These are phyloP conservation scores for Cheilinus undulatus DNA, from an alignment of 2,113 vertebrate genomes.

Conservation along the genomic window DNA sequence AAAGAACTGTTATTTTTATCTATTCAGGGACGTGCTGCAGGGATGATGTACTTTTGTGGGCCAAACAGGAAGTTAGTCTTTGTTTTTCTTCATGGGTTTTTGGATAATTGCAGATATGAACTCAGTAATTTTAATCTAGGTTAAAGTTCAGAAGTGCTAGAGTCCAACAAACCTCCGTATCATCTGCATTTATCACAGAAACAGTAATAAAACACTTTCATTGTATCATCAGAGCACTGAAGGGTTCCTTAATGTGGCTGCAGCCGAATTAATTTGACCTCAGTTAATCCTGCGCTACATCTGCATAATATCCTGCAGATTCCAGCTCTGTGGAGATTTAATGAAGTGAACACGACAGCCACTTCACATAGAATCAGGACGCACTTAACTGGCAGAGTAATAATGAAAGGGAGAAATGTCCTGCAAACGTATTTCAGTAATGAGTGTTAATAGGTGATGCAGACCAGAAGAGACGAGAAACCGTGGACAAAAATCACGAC, in stretches of 20 bases:
- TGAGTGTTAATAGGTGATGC: conserved; percentile 26
- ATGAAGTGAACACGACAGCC: not conserved
- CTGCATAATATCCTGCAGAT: conserved; percentile 23
- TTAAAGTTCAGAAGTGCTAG: too few relatives aligned
- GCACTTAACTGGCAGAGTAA: conserved; percentile 44
- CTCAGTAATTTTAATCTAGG: too few relatives aligned
- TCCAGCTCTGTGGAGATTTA: conserved; percentile 18
- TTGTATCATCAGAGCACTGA: not conserved
- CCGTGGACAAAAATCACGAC: too few relatives aligned
- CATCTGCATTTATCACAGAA: too few relatives aligned
- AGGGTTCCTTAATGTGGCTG: conserved; percentile 3
- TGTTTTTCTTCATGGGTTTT: too few relatives aligned
- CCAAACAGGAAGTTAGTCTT: too few relatives aligned
- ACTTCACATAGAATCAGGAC: conserved; percentile 47
- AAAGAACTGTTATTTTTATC: too few relatives aligned
- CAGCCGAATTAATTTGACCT: conserved; percentile 8
- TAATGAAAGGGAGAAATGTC: conserved; percentile 38
- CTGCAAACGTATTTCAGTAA: conserved; percentile 34
- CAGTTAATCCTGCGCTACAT: not conserved
- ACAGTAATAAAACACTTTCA: too few relatives aligned
- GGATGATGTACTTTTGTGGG: too few relatives aligned
- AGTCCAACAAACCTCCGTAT: too few relatives aligned
- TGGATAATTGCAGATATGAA: too few relatives aligned
- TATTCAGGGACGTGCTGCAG: too few relatives aligned
- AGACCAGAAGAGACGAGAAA: not conserved